These are phyloP conservation scores for Amblyraja radiata DNA, from an alignment of 2,797 vertebrate genomes.

Conservation along the genomic window DNA sequence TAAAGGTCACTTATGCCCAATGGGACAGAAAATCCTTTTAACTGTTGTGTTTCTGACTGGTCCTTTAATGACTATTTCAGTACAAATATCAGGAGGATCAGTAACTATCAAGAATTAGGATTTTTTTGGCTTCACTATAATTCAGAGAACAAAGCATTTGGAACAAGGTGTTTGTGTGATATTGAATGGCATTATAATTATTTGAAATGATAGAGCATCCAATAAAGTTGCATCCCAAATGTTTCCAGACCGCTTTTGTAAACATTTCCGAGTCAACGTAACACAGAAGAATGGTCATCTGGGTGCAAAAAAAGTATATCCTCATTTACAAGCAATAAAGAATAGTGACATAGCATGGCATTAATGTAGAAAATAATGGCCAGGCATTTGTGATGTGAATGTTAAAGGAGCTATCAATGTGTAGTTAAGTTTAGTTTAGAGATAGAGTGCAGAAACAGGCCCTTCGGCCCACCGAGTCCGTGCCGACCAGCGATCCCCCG, in stretches of 20 bases:
- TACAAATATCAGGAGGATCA: background rate
- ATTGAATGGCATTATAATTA: background rate
- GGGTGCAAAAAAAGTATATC: too few relatives aligned
- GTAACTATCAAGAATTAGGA: background rate
- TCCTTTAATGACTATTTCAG: constrained; percentile 27
- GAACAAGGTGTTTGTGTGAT: background rate
- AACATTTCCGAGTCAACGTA: background rate
- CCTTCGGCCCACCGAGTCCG: too few relatives aligned
- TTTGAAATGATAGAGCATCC: background rate
- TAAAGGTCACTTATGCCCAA: constrained; percentile 36
- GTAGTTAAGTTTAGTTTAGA: too few relatives aligned
- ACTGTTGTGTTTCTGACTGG: constrained; percentile 15
- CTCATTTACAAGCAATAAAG: background rate
- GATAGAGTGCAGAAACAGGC: too few relatives aligned
- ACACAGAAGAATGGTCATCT: background rate
- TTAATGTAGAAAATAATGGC: background rate
- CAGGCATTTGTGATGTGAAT: too few relatives aligned
- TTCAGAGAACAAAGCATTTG: background rate
- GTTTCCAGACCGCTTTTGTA: background rate
- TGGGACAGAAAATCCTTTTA: constrained; percentile 27
- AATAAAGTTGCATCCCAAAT: background rate
- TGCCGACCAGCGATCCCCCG: too few relatives aligned
- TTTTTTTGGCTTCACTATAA: background rate
- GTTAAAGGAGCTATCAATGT: too few relatives aligned
- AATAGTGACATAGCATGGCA: too few relatives aligned